Conservation (phyloP, 2,113 vertebrate genomes). For the Sebastes fasciatus region DNA sequence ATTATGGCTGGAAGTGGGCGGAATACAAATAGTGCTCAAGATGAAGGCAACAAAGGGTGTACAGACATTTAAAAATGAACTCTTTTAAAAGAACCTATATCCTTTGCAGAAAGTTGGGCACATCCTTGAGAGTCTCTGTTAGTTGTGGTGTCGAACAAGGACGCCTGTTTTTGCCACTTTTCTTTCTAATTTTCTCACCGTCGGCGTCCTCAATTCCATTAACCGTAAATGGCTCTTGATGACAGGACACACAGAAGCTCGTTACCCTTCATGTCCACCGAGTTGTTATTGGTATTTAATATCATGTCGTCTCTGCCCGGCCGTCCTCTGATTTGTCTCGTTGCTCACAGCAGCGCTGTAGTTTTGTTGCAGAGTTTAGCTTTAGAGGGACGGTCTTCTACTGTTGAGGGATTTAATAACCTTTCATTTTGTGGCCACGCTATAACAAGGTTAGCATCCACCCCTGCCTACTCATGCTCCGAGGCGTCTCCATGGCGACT, state of each 20-base stretch:
- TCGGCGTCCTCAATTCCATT: slow-evolving; percentile 24
- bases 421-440: slow-evolving; percentile 63
- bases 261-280: slow-evolving; percentile 1
- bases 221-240: slow-evolving; percentile 37
- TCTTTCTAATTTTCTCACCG: neutral
- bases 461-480: slow-evolving; percentile 28
- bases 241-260: slow-evolving; percentile 13
- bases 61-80: slow-evolving; percentile 5
- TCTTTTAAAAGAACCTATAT: neutral
- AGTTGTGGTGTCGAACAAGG: neutral
- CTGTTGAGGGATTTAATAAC: slow-evolving; percentile 42
- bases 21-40: neutral
- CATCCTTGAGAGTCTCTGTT: slow-evolving; percentile 14
- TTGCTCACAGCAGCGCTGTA: neutral
- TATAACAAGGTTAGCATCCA: slow-evolving; percentile 52
- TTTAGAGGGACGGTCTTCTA: neutral
- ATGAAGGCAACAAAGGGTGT: neutral
- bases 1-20: slow-evolving; percentile 30
- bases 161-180: slow-evolving; percentile 14
- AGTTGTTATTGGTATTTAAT: slow-evolving; percentile 23
- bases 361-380: slow-evolving; percentile 7
- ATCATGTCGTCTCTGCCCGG: neutral
- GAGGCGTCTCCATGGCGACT: slow-evolving; percentile 64
- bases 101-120: neutral
- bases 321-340: slow-evolving; percentile 3